A percentile compares a stretch with the other conserved stretches of the same genome.
phyloP scores from a whole-genome alignment of 1,140 invertebrate genomes.

The Caerostris extrusa region DNA sequence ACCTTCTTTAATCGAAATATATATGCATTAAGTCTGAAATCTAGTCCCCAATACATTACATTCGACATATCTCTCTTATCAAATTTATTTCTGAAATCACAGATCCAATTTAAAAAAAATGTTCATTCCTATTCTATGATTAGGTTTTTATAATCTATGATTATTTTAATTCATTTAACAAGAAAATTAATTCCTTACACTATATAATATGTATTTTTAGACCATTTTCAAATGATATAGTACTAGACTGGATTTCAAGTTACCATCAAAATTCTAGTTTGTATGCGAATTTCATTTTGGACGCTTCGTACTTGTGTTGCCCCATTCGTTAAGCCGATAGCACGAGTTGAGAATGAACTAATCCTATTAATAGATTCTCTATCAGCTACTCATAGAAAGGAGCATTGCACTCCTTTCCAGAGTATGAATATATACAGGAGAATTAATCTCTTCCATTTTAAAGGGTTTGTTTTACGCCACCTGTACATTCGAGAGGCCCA shows the following conservation, averaged over 20 bases:
- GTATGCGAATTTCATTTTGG: not conserved
- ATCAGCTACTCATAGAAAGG: constrained; percentile 21
- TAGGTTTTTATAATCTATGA: no score
- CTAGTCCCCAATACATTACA: no score
- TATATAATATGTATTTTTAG: not conserved
- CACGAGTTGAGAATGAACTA: constrained; percentile 1
- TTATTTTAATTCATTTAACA: no score
- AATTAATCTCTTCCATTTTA: constrained; percentile 27
- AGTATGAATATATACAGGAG: not conserved
- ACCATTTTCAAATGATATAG: not conserved
- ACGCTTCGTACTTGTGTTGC: constrained; percentile 15
- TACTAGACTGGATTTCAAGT: not conserved
- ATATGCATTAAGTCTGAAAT: no score
- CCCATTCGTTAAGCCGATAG: not conserved
- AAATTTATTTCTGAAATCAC: no score
- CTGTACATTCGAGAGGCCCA: not conserved
- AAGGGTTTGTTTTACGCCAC: constrained; percentile 31
- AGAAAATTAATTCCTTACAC: no score
- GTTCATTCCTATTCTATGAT: no score
- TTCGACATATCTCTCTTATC: no score
- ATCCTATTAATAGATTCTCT: constrained; percentile 32
- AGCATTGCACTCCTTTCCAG: not conserved
- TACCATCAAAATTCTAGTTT: constrained; percentile 8
- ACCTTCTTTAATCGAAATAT: no score
- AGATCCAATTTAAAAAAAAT: no score